Conservation (phyloP, 1,140 invertebrate species). For the Triops cancriformis region DNA sequence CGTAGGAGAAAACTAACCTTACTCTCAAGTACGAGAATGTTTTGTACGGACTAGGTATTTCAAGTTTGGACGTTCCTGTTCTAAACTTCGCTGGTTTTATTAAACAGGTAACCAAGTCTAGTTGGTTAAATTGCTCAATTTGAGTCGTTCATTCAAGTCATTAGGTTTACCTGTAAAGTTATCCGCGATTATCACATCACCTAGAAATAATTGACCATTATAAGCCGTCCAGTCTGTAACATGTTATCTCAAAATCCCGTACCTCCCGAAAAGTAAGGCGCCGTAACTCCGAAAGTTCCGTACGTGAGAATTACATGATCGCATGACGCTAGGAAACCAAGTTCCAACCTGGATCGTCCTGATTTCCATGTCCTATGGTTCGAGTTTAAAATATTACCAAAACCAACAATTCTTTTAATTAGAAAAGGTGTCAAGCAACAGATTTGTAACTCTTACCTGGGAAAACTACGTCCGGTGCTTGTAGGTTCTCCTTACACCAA, state of each 20-base stretch:
- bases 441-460: background rate
- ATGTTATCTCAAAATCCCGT: too few relatives aligned
- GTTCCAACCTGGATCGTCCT: slow-evolving; percentile 17
- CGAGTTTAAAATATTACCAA: too few relatives aligned
- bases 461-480: slow-evolving; percentile 14
- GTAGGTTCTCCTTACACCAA: slow-evolving; percentile 6
- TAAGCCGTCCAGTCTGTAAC: too few relatives aligned
- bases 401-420: too few relatives aligned
- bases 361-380: slow-evolving; percentile 6
- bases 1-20: too few relatives aligned
- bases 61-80: too few relatives aligned
- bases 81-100: too few relatives aligned
- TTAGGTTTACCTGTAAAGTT: slow-evolving; percentile 18
- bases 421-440: background rate
- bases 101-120: slow-evolving; percentile 15
- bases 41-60: too few relatives aligned
- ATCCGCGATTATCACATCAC: slow-evolving; percentile 21
- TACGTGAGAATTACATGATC: slow-evolving; percentile 18
- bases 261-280: slow-evolving; percentile 19
- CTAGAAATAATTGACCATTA: background rate
- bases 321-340: slow-evolving; percentile 16
- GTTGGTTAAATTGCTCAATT: background rate
- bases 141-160: slow-evolving; percentile 18
- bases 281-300: slow-evolving; percentile 19
- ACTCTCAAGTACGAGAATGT: too few relatives aligned